These are phyloP conservation scores for Lithobates sylvaticus DNA, from an alignment of 2,797 vertebrate species.

Conservation along the genomic window DNA sequence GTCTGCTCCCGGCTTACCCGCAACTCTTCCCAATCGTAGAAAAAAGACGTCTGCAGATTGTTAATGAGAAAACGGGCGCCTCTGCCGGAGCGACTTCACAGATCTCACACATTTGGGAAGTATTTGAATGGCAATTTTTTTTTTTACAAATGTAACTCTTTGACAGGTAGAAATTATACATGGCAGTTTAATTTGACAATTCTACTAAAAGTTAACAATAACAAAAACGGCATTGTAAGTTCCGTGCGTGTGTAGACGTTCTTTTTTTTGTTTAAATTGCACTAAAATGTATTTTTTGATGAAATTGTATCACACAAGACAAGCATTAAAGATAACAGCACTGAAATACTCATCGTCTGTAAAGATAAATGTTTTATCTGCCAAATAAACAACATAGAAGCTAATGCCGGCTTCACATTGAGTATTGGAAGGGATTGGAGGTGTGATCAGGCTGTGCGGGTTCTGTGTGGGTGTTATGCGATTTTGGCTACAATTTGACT, in stretches of 20 bases:
- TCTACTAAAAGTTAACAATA: not conserved
- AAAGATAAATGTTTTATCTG: no score
- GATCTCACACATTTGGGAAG: not conserved
- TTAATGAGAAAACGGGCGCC: not conserved
- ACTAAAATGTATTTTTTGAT: not conserved
- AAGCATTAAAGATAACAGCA: not conserved
- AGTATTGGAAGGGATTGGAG: no score
- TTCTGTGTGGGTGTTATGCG: no score
- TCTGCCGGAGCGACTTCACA: not conserved
- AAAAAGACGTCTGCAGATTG: not conserved
- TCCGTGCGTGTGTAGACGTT: not conserved
- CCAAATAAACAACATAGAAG: no score
- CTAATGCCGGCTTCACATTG: no score
- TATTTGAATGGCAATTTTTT: not conserved
- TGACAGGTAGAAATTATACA: not conserved
- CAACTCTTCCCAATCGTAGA: not conserved
- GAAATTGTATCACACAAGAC: not conserved
- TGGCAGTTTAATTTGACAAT: not conserved
- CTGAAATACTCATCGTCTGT: no score
- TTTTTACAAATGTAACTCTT: not conserved
- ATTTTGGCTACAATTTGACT: no score
- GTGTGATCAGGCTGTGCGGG: no score
- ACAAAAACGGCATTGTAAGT: not conserved
- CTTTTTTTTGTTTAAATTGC: not conserved
- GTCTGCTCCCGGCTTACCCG: not conserved